A percentile compares a stretch with the other conserved stretches of the same genome.
These are phyloP conservation scores for Reticulitermes lucifugus DNA, from an alignment of 2,888 invertebrate species.

Conservation along the genomic window DNA sequence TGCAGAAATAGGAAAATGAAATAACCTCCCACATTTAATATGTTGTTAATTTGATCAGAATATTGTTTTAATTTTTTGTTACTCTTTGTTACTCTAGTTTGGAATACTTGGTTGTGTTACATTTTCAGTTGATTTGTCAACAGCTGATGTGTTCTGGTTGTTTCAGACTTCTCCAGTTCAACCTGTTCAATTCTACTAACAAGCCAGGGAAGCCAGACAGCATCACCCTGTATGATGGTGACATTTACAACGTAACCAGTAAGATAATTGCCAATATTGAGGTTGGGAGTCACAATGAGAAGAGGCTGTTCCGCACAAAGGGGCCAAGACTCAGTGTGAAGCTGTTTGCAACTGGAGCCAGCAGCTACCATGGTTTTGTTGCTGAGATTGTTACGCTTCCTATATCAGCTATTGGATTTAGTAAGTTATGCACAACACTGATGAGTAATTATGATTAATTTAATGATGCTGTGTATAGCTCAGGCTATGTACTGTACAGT, in stretches of 20 bases:
- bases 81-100: no score
- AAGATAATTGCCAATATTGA: constrained; percentile 76
- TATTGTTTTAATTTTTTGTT: no score
- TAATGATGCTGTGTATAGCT: no score
- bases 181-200: constrained; percentile 88
- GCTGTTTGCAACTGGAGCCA: constrained; percentile 94
- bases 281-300: constrained; percentile 77
- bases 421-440: constrained; percentile 69
- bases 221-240: constrained; percentile 90
- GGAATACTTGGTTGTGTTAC: no score
- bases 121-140: no score
- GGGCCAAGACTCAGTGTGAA: constrained; percentile 89
- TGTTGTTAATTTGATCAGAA: no score
- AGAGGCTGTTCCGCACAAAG: constrained; percentile 79
- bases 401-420: constrained; percentile 89
- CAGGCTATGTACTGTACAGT: no score
- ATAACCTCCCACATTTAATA: no score
- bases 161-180: constrained; percentile 84
- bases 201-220: constrained; percentile 86
- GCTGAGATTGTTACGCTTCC: constrained; percentile 97
- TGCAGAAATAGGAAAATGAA: no score
- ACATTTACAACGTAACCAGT: constrained; percentile 84
- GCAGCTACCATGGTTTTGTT: constrained; percentile 94
- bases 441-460: neutral
- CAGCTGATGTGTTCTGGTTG: neutral